phyloP scores from a whole-genome alignment of 2,797 vertebrate species.

The Hypotaenidia philippensis region DNA sequence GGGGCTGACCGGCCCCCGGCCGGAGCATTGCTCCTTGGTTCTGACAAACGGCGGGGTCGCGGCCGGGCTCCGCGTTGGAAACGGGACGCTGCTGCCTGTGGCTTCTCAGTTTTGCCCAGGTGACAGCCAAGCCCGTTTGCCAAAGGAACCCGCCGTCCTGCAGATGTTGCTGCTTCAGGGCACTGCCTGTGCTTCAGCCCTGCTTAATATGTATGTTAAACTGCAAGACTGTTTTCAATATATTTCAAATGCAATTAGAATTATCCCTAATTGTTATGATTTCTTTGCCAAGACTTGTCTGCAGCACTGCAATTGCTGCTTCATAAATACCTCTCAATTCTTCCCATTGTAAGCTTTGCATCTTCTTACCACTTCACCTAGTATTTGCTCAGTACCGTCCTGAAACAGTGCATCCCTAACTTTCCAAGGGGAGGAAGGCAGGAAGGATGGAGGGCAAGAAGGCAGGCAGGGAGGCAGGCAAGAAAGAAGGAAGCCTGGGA shows the following conservation, averaged over 20 bases:
- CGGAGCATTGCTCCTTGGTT: rapidly evolving
- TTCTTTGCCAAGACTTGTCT: not conserved
- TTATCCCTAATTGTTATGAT: not conserved
- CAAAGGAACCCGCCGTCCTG: not conserved
- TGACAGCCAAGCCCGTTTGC: not conserved
- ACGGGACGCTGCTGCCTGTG: not conserved
- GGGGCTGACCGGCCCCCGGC: not conserved
- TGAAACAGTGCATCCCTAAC: not conserved
- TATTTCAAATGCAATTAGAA: not conserved
- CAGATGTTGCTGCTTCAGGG: not conserved
- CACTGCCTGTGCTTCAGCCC: not conserved
- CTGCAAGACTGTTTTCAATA: not conserved
- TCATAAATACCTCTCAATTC: not conserved
- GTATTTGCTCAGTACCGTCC: not conserved
- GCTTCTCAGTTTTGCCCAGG: not conserved
- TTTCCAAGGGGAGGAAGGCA: not conserved
- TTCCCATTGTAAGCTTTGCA: not conserved
- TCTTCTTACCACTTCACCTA: not conserved
- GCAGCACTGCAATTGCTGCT: not conserved
- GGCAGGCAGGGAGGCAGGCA: too few species aligned
- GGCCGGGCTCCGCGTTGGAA: not conserved
- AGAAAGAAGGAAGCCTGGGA: not conserved
- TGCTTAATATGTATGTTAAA: not conserved
- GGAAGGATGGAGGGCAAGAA: too few species aligned
- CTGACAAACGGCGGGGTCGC: too few species aligned